These are phyloP conservation scores for Pachyrhynchus sulphureomaculatus DNA, from an alignment of 1,140 invertebrate genomes.

Conservation along the genomic window DNA sequence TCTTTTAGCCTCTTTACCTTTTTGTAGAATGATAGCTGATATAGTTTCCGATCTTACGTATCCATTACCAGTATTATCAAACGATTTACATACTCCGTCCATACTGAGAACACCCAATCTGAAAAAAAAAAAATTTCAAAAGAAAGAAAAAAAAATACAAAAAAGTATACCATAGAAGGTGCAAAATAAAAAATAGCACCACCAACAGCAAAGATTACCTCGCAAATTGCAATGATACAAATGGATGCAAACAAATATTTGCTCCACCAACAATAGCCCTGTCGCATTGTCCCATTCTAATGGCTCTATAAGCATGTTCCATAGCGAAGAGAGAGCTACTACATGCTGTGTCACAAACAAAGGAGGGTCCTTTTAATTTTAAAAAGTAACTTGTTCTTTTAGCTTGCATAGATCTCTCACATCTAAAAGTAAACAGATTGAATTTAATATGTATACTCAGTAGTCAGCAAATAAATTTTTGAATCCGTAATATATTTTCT, in stretches of 20 bases:
- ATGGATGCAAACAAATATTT: conserved; percentile 84
- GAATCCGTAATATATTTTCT: no score
- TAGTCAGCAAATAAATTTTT: neutral
- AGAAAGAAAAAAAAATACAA: neutral
- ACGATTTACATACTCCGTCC: conserved; percentile 86
- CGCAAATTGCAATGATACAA: conserved; percentile 80
- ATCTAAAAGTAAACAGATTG: conserved; percentile 53
- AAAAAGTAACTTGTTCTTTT: conserved; percentile 83
- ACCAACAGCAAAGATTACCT: conserved; percentile 48
- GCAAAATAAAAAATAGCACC: no score
- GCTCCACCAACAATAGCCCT: conserved; percentile 83
- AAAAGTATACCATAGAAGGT: no score
- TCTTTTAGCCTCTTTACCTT: conserved; percentile 72
- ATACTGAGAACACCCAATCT: conserved; percentile 81
- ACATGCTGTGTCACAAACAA: conserved; percentile 85
- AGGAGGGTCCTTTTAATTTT: conserved; percentile 74
- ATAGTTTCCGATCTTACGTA: conserved; percentile 79
- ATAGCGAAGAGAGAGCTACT: conserved; percentile 85
- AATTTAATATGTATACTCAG: neutral
- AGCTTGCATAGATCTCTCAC: conserved; percentile 87
- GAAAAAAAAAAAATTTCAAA: conserved; percentile 16
- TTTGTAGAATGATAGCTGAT: conserved; percentile 78
- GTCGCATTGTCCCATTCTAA: conserved; percentile 78
- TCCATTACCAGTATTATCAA: conserved; percentile 79
- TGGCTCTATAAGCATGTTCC: conserved; percentile 76